Base-by-base conservation (phyloP, 2,888 invertebrate genomes). In the Cryptus armator region DNA sequence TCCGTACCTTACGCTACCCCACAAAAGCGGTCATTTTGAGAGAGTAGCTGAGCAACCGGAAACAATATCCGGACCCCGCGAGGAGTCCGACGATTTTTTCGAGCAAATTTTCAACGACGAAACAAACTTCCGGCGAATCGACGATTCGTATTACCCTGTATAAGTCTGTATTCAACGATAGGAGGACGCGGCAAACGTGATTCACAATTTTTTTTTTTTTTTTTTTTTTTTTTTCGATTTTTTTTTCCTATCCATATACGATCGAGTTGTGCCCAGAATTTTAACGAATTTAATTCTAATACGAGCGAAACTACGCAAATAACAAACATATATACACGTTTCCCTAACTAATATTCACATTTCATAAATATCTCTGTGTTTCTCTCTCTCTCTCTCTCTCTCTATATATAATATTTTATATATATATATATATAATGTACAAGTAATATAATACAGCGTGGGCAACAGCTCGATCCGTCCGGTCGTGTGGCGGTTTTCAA, bases 1-100 rank as follows among this genome's bases (percentile, higher is more conserved):
- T 92, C 89, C 91, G 87, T 89, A 87, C 91, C 90, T 88, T 93
- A 32, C 92, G 91, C 88, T 77, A 86, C 91, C 89, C 87, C 56
- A 86, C 91, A 92, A 93, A 93, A 93, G 93, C 93, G 93, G 93
- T 93, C 92, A 90, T 91, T 92, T 93, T 91, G 89, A 84, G 83
- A 84, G 88, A 91, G 87, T 88, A 90, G 88, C 92, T 93, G 89
- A 90, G 89, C 89, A 75, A 85, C 86, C 91, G 88, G 89, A 91
- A 81, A 93, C 93, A 93, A 93, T 91, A 53, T 48, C 81, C 86
- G 59, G 70, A 79, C 86, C 70, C 71, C 88, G 79, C 62, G 66
- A 80, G 46, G 80, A 78, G 86, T 72, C 77, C 71, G 87, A 70
- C 84, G 85, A 91, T 91, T 91, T 87, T 91, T 91, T 91, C 91